Percentiles rank a stretch among this genome's conserved stretches.
These are phyloP conservation scores for Orientallactaga sibirica DNA, from an alignment of 2,797 vertebrate genomes.

Conservation along the genomic window DNA sequence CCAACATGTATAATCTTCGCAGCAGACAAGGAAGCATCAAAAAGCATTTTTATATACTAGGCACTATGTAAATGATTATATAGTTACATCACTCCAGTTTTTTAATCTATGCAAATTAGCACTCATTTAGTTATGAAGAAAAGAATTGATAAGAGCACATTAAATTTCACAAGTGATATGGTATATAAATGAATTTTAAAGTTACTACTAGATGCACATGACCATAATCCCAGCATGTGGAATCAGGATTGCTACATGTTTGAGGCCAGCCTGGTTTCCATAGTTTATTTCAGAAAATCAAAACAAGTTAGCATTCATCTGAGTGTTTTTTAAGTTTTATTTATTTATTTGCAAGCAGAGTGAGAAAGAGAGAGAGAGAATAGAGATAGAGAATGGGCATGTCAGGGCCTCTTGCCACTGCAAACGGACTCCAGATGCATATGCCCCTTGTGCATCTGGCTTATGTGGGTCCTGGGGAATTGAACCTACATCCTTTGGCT, in stretches of 20 bases:
- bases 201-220: not conserved
- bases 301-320: not conserved
- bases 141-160: not conserved
- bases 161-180: not conserved
- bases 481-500: too few species aligned
- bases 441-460: too few species aligned
- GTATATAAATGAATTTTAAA: slow-evolving; percentile 1
- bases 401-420: too few species aligned
- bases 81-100: not conserved
- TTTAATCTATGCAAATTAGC: slow-evolving; percentile 8
- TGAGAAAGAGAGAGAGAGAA: too few species aligned
- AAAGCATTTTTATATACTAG: not conserved
- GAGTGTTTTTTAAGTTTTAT: not conserved
- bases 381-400: too few species aligned
- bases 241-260: too few species aligned
- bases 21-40: not conserved
- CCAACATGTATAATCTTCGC: not conserved
- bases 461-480: too few species aligned
- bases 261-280: too few species aligned
- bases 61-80: not conserved
- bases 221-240: too few species aligned
- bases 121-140: not conserved
- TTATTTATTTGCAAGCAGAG: too few species aligned
- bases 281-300: too few species aligned
- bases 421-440: too few species aligned